Evolutionary conservation across 2,113 vertebrate genomes (phyloP).

Genomic region (Macquaria ambigua): DNA sequence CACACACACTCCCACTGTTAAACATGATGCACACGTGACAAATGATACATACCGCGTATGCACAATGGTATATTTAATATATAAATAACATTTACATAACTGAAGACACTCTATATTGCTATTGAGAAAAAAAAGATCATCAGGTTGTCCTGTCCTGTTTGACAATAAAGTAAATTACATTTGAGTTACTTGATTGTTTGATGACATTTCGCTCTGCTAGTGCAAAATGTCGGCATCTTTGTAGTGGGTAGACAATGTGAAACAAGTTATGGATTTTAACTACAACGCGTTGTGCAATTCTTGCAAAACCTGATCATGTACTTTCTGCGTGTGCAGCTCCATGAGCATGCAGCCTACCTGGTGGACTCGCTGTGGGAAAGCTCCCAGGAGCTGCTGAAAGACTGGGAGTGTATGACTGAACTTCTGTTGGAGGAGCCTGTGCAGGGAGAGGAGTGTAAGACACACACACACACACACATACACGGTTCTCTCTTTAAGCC

Average conservation of each 20-base stretch:
- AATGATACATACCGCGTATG: background rate
- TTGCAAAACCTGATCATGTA: background rate
- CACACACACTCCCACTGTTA: background rate
- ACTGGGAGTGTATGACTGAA: slow-evolving; percentile 99
- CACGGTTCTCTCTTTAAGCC: background rate
- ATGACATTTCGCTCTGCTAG: background rate
- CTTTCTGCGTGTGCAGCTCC: slow-evolving; percentile 85
- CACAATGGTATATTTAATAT: no score
- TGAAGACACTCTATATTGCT: background rate
- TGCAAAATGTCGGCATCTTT: background rate
- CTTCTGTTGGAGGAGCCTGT: slow-evolving; percentile 96
- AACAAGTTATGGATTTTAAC: background rate
- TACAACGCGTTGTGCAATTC: background rate
- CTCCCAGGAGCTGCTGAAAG: slow-evolving; percentile 98
- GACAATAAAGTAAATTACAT: background rate
- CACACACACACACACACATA: background rate
- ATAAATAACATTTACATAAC: background rate
- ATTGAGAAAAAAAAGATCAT: background rate
- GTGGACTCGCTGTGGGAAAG: slow-evolving; percentile 99
- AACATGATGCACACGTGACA: background rate
- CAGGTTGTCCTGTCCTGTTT: background rate
- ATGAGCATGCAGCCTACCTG: slow-evolving; percentile 97
- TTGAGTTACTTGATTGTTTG: background rate
- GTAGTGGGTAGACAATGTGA: background rate
- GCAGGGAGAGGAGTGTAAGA: slow-evolving; percentile 96